Percentiles rank a stretch among this genome's conserved stretches.
Evolutionary conservation across 2,888 invertebrate species (phyloP).

Genomic region (Harpalus rubripes): DNA sequence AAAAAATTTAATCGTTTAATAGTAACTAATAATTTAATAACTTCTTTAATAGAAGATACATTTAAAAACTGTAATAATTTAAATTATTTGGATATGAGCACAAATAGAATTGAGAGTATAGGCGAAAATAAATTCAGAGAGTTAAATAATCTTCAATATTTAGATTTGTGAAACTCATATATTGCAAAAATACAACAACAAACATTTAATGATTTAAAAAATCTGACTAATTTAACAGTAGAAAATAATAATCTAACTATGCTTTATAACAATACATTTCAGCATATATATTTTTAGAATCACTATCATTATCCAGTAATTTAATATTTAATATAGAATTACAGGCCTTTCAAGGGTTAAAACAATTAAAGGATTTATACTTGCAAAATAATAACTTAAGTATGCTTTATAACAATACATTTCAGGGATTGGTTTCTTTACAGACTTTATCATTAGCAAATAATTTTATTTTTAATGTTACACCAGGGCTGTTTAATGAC

Average conservation of each 20-base stretch:
- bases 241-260: neutral
- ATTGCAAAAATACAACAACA: neutral
- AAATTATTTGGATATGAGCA: neutral
- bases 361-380: neutral
- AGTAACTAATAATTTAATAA: neutral
- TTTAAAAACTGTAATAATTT: neutral
- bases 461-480: neutral
- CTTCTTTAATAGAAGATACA: neutral
- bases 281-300: neutral
- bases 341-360: neutral
- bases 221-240: neutral
- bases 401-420: neutral
- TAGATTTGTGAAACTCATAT: neutral
- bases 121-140: neutral
- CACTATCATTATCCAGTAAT: neutral
- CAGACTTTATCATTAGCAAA: neutral
- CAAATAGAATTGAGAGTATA: neutral
- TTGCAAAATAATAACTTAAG: constrained; percentile 5
- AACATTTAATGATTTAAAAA: constrained; percentile 1
- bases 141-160: neutral
- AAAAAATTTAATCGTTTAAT: neutral
- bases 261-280: neutral
- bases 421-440: neutral
- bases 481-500: neutral
- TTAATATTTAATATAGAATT: neutral